Conservation (phyloP, 2,113 vertebrate species). For the Dromiciops gliroides region DNA sequence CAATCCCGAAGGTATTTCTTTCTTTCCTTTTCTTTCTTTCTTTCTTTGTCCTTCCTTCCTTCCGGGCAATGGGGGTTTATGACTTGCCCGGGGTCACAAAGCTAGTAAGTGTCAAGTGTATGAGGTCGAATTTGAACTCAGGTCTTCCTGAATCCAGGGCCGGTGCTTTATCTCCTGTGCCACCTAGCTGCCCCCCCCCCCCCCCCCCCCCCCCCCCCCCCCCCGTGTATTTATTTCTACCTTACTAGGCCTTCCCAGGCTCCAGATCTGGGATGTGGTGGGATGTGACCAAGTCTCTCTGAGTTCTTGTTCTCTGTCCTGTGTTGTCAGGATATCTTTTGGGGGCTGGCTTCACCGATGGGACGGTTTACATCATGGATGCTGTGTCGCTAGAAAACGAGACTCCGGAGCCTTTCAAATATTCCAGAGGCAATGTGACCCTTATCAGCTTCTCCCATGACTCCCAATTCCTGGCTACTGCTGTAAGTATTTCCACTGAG, state of each 20-base stretch:
- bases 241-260: fast-evolving
- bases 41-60: no score
- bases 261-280: background rate
- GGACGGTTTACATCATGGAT: slow-evolving; percentile 89
- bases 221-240: slow-evolving; percentile 81
- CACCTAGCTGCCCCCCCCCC: no score
- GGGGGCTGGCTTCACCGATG: slow-evolving; percentile 90
- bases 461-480: slow-evolving; percentile 91
- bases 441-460: slow-evolving; percentile 91
- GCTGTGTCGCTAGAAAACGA: slow-evolving; percentile 85
- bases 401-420: slow-evolving; percentile 83
- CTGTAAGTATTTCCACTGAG: slow-evolving; percentile 84
- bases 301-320: background rate
- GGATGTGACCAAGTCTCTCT: fast-evolving
- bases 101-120: no score
- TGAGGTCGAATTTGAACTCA: no score
- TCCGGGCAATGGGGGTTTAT: no score
- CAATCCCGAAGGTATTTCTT: slow-evolving; percentile 88
- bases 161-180: no score
- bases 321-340: slow-evolving; percentile 87
- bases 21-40: no score
- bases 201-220: no score
- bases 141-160: no score
- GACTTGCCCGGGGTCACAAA: no score
- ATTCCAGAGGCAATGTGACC: slow-evolving; percentile 85